phyloP scores from a whole-genome alignment of 2,888 invertebrate species.

The Arenicola marina region DNA sequence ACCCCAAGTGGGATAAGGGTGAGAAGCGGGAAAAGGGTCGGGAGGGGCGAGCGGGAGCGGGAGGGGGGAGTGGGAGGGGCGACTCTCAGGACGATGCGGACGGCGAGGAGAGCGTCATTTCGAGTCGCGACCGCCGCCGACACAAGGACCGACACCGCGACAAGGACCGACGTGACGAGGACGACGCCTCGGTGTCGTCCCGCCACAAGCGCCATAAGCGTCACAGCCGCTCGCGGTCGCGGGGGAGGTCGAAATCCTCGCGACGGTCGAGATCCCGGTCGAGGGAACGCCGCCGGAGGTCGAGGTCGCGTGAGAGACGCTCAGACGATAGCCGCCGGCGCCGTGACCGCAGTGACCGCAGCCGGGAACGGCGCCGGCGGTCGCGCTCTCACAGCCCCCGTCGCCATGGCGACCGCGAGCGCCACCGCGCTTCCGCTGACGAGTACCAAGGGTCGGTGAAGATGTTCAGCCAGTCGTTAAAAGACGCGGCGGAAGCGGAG shows the following conservation, averaged over 20 bases:
- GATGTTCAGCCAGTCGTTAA: slow-evolving; percentile 24
- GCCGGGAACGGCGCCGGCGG: not conserved
- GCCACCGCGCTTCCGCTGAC: no score
- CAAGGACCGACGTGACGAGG: not conserved
- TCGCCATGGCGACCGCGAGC: no score
- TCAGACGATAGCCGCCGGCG: not conserved
- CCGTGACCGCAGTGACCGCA: not conserved
- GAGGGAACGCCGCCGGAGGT: slow-evolving; percentile 31
- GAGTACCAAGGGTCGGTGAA: slow-evolving; percentile 20
- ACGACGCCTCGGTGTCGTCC: not conserved
- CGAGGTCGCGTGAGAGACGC: slow-evolving; percentile 13
- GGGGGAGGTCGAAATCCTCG: slow-evolving; percentile 14
- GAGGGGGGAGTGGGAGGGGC: not conserved
- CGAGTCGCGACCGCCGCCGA: slow-evolving; percentile 8
- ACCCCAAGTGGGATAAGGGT: slow-evolving; percentile 25
- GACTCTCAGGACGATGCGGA: not conserved
- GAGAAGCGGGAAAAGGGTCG: slow-evolving; percentile 18
- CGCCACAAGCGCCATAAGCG: slow-evolving; percentile 7
- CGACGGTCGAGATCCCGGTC: not conserved
- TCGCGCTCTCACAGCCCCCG: not conserved
- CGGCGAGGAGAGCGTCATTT: not conserved
- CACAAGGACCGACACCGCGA: not conserved
- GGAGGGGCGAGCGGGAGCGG: slow-evolving; percentile 23
- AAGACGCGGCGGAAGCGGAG: slow-evolving; percentile 10
- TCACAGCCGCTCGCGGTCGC: slow-evolving; percentile 37